phyloP scores from a whole-genome alignment of 2,113 vertebrate genomes.

The Oriolus oriolus region DNA sequence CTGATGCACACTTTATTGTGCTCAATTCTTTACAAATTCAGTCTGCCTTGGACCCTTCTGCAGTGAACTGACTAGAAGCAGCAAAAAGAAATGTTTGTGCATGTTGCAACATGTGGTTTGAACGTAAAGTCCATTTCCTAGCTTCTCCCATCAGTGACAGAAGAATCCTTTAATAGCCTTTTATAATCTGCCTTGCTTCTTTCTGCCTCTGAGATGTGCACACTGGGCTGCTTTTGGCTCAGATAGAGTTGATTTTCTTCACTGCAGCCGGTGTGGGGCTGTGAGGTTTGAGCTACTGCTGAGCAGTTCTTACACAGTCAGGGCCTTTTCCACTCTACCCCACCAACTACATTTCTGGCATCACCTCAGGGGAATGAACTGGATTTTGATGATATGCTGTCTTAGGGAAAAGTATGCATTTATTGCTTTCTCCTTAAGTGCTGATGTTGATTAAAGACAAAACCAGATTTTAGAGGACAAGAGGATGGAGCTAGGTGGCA shows the following conservation, averaged over 20 bases:
- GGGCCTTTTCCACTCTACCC: not conserved
- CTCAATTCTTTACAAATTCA: not conserved
- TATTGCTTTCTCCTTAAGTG: not conserved
- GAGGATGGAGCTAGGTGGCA: not conserved
- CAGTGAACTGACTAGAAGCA: not conserved
- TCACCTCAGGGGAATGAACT: not conserved
- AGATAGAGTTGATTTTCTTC: not conserved
- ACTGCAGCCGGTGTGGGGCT: not conserved
- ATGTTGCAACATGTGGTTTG: fast-evolving
- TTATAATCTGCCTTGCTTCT: not conserved
- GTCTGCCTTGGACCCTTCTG: not conserved
- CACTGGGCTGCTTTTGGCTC: not conserved
- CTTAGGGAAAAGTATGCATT: not conserved
- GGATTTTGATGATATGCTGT: not conserved
- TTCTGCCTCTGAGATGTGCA: not conserved
- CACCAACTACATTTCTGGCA: not conserved
- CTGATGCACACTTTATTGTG: not conserved
- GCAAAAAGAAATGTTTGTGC: not conserved
- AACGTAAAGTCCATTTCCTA: not conserved
- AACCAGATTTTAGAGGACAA: not conserved
- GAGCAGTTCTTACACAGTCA: not conserved
- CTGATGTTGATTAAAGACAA: not conserved
- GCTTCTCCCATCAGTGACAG: not conserved
- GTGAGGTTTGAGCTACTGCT: not conserved
- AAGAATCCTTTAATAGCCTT: not conserved